phyloP scores from a whole-genome alignment of 2,797 vertebrate genomes.

The Todus mexicanus region DNA sequence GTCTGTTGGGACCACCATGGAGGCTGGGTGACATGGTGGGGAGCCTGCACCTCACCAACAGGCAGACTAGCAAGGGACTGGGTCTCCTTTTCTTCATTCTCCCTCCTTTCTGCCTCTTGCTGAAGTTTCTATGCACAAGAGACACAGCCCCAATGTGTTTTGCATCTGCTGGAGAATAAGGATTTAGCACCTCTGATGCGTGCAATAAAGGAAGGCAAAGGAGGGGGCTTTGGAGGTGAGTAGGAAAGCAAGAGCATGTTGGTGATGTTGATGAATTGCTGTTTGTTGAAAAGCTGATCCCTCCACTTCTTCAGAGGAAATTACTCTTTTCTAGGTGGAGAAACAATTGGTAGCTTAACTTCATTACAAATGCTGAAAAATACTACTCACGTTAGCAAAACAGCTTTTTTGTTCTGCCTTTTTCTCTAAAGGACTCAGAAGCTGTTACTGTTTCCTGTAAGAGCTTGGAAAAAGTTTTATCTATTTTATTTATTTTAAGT shows the following conservation, averaged over 20 bases:
- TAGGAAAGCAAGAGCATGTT: not conserved
- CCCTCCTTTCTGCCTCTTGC: not conserved
- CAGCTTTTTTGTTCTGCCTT: not conserved
- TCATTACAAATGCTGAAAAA: not conserved
- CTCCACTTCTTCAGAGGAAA: not conserved
- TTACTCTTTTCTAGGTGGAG: too few species aligned
- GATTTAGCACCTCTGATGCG: not conserved
- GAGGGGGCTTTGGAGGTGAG: not conserved
- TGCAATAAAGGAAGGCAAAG: not conserved
- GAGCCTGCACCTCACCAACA: rapidly evolving
- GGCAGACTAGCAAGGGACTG: not conserved
- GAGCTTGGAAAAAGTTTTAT: not conserved
- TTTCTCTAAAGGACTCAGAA: not conserved
- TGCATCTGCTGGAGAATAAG: not conserved
- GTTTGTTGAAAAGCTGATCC: not conserved
- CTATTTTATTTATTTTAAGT: not conserved
- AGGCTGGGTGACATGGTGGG: not conserved
- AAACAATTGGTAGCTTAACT: not conserved
- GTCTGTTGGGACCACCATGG: rapidly evolving
- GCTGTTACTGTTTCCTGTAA: not conserved
- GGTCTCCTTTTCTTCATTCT: not conserved
- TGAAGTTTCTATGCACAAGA: not conserved
- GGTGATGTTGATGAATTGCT: not conserved
- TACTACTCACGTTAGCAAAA: not conserved
- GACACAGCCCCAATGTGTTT: not conserved